Evolutionary conservation across 35 echinoderm and acorn worm genomes (phyloP), one percentile per base, ranked within the genome.

Genomic region (Ophiothrix spiculata): DNA sequence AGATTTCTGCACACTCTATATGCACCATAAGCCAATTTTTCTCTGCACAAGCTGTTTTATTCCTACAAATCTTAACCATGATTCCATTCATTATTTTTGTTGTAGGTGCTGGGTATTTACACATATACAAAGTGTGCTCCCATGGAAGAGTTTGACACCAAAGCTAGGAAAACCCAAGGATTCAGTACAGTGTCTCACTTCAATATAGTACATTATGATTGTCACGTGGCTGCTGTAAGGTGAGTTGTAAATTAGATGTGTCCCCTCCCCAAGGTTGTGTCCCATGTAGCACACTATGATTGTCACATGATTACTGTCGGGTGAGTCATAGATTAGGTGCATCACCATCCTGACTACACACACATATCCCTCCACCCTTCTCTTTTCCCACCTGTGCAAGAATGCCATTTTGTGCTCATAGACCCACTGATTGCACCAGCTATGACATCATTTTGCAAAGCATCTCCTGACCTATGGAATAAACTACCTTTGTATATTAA

Each of bases 181-280:
- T 98, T 94, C 74, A 87, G 87, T 41, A 98, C 95, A 14, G 95
- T 98, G 29, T 98, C 91, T 39, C 95, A 98, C 56, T 98, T 94
- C 82, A 98, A 98, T 73, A 98, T 98, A 41, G 92, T 98, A 0
- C 95, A 98, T 56, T 98, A 98, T 83, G 95, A 98, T 36, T 98
- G 95, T 36, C 95, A 98, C 39, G 77, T 98, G 60, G 92, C 95
- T 31, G 95, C 95, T 36, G 95, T 98, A 2, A 91, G 95, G 95
- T 98, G 38, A 93, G 91, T 0, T 0, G 33, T 33, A 35, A 15
- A 31, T 2, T 75, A n/a, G 35, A 2, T 75, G 2, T 75, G 73
- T n/a, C 73, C 35, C 4, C 8, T n/a, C n/a, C 35, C 73, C 35
- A 21, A 75, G 73, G 73, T 33, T 75, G 73, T 6, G 73, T 15